Percentiles rank a stretch among this genome's conserved stretches.
Conservation (phyloP, 2,797 vertebrate species). For the Sebastes oblongus region DNA sequence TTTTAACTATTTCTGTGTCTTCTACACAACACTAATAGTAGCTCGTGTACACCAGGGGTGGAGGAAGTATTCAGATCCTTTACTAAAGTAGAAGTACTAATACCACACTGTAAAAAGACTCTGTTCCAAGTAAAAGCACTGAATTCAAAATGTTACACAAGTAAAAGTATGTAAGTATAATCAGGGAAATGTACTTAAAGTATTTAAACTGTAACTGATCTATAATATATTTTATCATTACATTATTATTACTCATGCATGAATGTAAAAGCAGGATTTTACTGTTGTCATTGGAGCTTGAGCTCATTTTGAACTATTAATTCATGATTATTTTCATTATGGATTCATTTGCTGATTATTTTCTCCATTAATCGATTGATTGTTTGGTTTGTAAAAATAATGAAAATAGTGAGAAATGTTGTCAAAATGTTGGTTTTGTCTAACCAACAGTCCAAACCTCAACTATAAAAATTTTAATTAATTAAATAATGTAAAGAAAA, state of each 20-base stretch:
- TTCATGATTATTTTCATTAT: background rate
- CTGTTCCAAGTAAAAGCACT: too few relatives aligned
- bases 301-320: background rate
- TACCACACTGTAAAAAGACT: too few relatives aligned
- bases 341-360: background rate
- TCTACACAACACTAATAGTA: background rate
- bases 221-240: background rate
- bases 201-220: background rate
- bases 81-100: too few relatives aligned
- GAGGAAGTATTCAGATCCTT: background rate
- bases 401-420: background rate
- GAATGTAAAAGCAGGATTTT: background rate
- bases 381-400: background rate
- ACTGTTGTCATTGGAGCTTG: too few relatives aligned
- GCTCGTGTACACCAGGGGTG: background rate
- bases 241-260: background rate
- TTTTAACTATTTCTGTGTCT: background rate
- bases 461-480: background rate
- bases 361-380: background rate
- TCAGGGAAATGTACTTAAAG: background rate
- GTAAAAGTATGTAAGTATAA: background rate
- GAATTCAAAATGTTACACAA: background rate
- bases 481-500: background rate
- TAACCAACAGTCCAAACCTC: background rate
- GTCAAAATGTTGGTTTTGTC: background rate